Percentiles rank a stretch among this genome's conserved stretches.
Conservation (phyloP, 2,113 vertebrate species). For the Cephalopterus ornatus region DNA sequence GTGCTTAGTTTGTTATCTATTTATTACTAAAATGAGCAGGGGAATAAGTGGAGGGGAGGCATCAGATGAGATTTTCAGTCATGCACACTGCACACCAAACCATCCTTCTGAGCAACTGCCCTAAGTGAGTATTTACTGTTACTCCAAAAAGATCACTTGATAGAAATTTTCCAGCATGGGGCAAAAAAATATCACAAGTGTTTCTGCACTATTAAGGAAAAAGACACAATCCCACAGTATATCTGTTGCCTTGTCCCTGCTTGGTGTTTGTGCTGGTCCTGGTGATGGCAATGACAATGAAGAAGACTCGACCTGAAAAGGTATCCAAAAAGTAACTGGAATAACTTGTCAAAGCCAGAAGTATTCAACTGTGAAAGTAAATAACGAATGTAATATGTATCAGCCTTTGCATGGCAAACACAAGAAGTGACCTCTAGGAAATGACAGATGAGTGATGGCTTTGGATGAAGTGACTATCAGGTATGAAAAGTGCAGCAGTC, state of each 20-base stretch:
- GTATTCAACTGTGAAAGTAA: not conserved
- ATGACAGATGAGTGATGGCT: not conserved
- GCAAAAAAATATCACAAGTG: fast-evolving
- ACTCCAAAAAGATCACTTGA: not conserved
- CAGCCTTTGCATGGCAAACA: not conserved
- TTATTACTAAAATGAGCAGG: not conserved
- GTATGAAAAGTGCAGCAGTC: not conserved
- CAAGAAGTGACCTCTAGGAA: not conserved
- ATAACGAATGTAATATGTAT: not conserved
- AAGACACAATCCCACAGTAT: not conserved
- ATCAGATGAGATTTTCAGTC: not conserved
- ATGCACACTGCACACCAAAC: not conserved
- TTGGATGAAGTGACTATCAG: not conserved
- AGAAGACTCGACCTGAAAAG: not conserved
- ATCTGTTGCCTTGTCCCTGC: not conserved
- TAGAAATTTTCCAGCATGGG: not conserved
- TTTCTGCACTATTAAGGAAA: not conserved
- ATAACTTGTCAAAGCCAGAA: not conserved
- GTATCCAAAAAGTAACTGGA: not conserved
- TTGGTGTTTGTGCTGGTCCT: not conserved
- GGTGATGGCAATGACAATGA: not conserved
- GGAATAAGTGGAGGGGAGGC: not conserved
- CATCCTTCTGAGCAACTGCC: not conserved
- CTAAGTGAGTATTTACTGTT: not conserved
- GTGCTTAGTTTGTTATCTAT: not conserved